Conservation (phyloP, 2,113 vertebrate species). For the Otocyon megalotis region DNA sequence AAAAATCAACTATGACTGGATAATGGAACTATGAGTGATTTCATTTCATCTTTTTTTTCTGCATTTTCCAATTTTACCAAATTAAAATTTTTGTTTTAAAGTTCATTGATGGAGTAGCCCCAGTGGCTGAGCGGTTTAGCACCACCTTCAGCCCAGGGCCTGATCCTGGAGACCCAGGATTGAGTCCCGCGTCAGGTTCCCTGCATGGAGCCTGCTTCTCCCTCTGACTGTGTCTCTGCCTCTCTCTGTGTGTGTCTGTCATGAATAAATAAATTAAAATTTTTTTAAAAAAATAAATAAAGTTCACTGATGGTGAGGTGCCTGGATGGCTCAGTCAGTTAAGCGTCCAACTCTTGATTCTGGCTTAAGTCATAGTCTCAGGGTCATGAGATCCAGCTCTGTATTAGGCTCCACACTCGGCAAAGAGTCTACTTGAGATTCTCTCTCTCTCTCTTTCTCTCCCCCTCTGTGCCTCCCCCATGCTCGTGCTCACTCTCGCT, state of each 20-base stretch:
- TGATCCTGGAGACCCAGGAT: too few relatives aligned
- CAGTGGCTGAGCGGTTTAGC: too few relatives aligned
- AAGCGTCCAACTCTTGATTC: background rate
- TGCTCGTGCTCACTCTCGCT: too few relatives aligned
- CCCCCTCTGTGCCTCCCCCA: too few relatives aligned
- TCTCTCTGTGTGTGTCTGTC: too few relatives aligned
- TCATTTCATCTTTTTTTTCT: background rate
- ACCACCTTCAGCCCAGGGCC: too few relatives aligned
- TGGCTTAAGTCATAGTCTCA: background rate
- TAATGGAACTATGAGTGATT: background rate
- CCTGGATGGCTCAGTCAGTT: background rate
- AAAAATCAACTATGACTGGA: background rate
- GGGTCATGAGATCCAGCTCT: background rate
- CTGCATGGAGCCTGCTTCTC: too few relatives aligned
- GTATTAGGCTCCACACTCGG: background rate
- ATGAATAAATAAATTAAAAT: background rate
- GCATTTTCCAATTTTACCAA: background rate
- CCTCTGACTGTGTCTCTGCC: too few relatives aligned
- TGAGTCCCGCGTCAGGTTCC: too few relatives aligned
- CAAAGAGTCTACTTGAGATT: background rate
- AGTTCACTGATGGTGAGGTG: background rate
- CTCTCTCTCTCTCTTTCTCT: background rate
- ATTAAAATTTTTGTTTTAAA: background rate
- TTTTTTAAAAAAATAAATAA: background rate
- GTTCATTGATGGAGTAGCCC: background rate